Conservation (phyloP, 2,888 invertebrate species). For the Lypha dubia region DNA sequence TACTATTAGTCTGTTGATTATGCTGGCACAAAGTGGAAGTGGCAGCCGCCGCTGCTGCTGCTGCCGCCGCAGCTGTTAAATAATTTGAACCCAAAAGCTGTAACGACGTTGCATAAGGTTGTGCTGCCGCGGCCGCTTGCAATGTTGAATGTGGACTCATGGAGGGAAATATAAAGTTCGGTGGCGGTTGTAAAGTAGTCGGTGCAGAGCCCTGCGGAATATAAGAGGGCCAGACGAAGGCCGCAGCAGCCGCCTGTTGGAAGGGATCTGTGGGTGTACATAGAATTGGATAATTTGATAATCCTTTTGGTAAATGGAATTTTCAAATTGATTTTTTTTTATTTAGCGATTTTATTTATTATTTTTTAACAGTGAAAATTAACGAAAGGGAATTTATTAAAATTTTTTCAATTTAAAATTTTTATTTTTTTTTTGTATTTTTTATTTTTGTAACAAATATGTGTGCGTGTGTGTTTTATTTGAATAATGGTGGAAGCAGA, state of each 20-base stretch:
- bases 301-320: conserved; percentile 76
- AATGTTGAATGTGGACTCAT: conserved; percentile 79
- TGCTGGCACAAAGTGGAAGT: conserved; percentile 85
- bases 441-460: conserved; percentile 51
- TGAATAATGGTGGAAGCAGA: conserved; percentile 53
- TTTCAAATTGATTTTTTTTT: conserved; percentile 53
- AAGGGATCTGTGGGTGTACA: conserved; percentile 83
- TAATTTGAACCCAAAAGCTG: conserved; percentile 87
- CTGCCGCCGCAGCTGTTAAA: conserved; percentile 83
- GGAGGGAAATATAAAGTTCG: conserved; percentile 81
- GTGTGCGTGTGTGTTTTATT: conserved; percentile 27
- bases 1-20: conserved; percentile 85
- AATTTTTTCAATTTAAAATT: conserved; percentile 36
- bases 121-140: conserved; percentile 75
- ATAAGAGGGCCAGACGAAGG: conserved; percentile 82
- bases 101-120: conserved; percentile 84
- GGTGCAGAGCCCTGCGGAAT: conserved; percentile 79
- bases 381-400: conserved; percentile 48
- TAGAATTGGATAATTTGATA: conserved; percentile 82
- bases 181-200: conserved; percentile 79
- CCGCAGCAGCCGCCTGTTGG: conserved; percentile 81
- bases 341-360: conserved; percentile 47
- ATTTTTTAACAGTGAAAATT: conserved; percentile 58
- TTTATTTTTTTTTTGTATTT: conserved; percentile 69
- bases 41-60: conserved; percentile 81